Evolutionary conservation across 1,140 invertebrate genomes (phyloP), one percentile per base, ranked within the genome.

Genomic region (Ephestia elutella): DNA sequence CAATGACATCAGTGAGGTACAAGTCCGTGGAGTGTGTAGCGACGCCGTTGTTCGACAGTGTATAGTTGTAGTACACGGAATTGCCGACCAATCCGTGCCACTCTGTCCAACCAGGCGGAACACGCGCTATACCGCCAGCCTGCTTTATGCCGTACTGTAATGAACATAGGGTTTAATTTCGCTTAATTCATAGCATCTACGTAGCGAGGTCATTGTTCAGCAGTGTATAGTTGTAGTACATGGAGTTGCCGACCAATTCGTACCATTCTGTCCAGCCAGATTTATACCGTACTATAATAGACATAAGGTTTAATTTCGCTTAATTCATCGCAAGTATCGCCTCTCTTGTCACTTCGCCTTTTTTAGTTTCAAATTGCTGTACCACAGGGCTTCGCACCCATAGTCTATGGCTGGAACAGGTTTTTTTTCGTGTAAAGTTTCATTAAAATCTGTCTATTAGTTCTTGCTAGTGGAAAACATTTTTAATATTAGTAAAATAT

Each of bases 41-140:
- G 0, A 91, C 91, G 7, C 94, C 94, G 87, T 98, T 96, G 54
- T 96, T 91, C 1, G 95, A 96, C n/a, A 98, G 82, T 0, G 92
- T 92, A 74, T 96, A 98, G 85, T 97, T 93, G 75, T 96, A 97
- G 85, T 98, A 98, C 21, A 90, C 91, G 0, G 96, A 97, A 77
- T 97, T 96, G 15, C 95, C 95, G 54, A 95, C 90, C 15, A 96
- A 86, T 0, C 94, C 95, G 66, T 93, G 86, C 93, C 95, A 97
- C 70, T 92, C 90, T 59, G 94, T 91, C 94, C 96, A 98, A 4
- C 96, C 96, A 4, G 89, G 86, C 0, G 96, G 96, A 17, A 96
- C 89, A 66, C 93, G 90, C 21, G 87, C 66, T 0, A 92, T 89
- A 2, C 93, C 94, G 5, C 92, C 93, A 17, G 87, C 83, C 51